Evolutionary conservation across 2,888 invertebrate genomes (phyloP), one percentile per base, ranked within the genome.

Genomic region (Tiliacea citrago): DNA sequence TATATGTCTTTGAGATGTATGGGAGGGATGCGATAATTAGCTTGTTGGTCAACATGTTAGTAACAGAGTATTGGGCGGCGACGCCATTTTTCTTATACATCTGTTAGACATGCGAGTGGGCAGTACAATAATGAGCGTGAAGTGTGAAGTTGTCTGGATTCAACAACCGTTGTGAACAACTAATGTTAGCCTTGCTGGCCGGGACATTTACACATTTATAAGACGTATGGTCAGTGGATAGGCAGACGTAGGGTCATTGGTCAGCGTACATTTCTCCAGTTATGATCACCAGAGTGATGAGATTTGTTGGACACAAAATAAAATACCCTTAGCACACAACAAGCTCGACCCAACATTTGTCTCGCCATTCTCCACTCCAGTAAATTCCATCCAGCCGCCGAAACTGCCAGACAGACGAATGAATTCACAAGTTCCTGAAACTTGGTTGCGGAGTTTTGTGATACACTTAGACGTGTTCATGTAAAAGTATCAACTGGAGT

Each of bases 351-450:
- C n/a, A 58, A 29, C 70, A 62, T 39, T 47, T 21, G 18, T 79
- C 68, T 87, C 9, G 16, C n/a, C 62, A 68, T 82, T 39, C 77
- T 74, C 0, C 0, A 1, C 0, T 21, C 0, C 90, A 12, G 83
- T 93, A 82, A 88, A 87, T 90, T 79, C 58, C 75, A 45, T 69
- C 73, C 39, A 91, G 88, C 90, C 91, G 87, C 89, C 90, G 86
- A 91, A 94, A 93, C 94, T 91, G 84, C 92, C 91, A 95, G 94
- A 94, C 95, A 93, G 94, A 94, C 93, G 92, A 95, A 95, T 95
- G 95, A 94, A 95, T 95, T 94, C 93, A 88, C 93, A 93, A 95
- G 93, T 94, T 93, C 91, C 93, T 87, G 90, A 91, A 94, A 94
- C 92, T 95, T 91, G 86, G 88, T 90, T 88, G 83, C 88, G 85